Percentiles rank a stretch among this genome's conserved stretches.
These are phyloP conservation scores for Typhlichthys subterraneus DNA, from an alignment of 2,797 vertebrate genomes.

Conservation along the genomic window DNA sequence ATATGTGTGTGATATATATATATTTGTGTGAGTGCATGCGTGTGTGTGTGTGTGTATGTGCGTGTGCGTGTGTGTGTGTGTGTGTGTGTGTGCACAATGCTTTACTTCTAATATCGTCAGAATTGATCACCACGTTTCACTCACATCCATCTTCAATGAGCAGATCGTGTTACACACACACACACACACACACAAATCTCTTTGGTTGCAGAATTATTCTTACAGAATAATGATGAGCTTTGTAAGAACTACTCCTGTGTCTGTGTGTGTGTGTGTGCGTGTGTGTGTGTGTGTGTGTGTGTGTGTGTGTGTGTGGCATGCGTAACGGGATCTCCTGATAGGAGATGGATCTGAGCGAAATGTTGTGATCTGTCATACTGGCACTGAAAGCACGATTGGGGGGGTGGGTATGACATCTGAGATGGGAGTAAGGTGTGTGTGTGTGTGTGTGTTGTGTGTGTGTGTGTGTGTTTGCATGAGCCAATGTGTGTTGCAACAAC, in stretches of 20 bases:
- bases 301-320: background rate
- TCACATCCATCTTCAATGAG: background rate
- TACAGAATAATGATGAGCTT: background rate
- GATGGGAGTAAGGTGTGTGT: background rate
- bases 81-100: too few species aligned
- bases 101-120: background rate
- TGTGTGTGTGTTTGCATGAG: background rate
- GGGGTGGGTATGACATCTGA: background rate
- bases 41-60: conserved; percentile 25
- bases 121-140: background rate
- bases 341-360: conserved; percentile 47
- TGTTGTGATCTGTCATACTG: conserved; percentile 52
- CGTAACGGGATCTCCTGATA: conserved; percentile 36
- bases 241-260: background rate
- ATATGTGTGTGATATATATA: conserved; percentile 26
- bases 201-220: background rate
- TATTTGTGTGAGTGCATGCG: background rate
- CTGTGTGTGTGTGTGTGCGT: conserved; percentile 3
- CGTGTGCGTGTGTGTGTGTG: background rate
- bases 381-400: conserved; percentile 29
- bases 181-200: conserved; percentile 1
- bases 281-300: conserved; percentile 9
- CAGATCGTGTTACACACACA: background rate
- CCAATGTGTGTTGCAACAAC: background rate
- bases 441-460: too few species aligned